A percentile compares a stretch with the other conserved stretches of the same genome.
These are phyloP conservation scores for Macrobrachium nipponense DNA, from an alignment of 1,140 invertebrate genomes.

Conservation along the genomic window DNA sequence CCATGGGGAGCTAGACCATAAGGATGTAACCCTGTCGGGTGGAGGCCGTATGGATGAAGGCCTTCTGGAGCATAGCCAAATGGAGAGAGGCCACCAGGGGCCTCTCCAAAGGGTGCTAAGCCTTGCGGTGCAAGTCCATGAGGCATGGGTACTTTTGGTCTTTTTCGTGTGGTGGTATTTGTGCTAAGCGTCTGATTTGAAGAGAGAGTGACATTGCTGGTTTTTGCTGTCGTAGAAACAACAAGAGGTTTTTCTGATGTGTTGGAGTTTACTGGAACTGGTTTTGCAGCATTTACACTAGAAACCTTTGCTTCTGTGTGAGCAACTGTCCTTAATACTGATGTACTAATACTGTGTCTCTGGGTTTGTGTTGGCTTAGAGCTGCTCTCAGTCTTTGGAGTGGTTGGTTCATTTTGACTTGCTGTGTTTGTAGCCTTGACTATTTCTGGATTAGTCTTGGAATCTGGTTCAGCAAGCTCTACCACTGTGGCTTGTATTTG, in stretches of 20 bases:
- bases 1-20: constrained; percentile 46
- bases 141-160: background rate
- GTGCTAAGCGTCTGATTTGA: background rate
- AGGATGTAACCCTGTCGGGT: constrained; percentile 32
- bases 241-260: constrained; percentile 1
- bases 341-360: constrained; percentile 31
- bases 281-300: background rate
- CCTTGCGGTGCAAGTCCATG: constrained; percentile 37
- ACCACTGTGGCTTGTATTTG: too few relatives aligned
- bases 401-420: background rate
- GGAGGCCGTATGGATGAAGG: constrained; percentile 26
- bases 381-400: background rate
- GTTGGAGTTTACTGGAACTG: background rate
- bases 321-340: constrained; percentile 10
- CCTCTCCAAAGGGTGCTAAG: constrained; percentile 38
- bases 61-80: constrained; percentile 39
- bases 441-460: too few relatives aligned
- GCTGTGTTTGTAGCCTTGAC: background rate
- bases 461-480: too few relatives aligned
- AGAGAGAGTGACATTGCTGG: background rate
- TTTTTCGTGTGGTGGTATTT: background rate
- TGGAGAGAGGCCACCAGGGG: constrained; percentile 34
- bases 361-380: background rate
- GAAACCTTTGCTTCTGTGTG: background rate
- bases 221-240: background rate